These are phyloP conservation scores for Hydrolagus colliei DNA, from an alignment of 2,797 vertebrate genomes.

Conservation along the genomic window DNA sequence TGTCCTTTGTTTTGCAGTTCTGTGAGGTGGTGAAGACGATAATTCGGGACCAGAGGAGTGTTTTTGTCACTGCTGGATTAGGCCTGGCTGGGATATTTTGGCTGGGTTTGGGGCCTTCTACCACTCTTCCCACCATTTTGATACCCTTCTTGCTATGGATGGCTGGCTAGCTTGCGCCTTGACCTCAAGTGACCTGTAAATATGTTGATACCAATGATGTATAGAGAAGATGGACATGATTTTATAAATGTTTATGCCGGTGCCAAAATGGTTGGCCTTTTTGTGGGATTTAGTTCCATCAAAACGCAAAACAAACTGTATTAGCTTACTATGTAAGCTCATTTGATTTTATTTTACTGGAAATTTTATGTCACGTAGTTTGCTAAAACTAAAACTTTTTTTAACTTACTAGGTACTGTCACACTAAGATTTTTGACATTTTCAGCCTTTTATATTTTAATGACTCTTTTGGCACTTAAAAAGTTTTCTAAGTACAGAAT, in stretches of 20 bases:
- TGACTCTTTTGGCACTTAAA: background rate
- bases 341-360: background rate
- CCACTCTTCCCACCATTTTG: conserved; percentile 62
- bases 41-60: conserved; percentile 74
- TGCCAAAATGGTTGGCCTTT: background rate
- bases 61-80: conserved; percentile 66
- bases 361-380: background rate
- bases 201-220: conserved; percentile 8
- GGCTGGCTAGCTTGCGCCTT: conserved; percentile 64
- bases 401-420: background rate
- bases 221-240: background rate
- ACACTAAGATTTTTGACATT: background rate
- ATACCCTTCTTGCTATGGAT: conserved; percentile 88
- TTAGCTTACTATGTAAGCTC: conserved; percentile 2
- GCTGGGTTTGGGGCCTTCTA: conserved; percentile 64
- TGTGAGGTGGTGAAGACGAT: conserved; percentile 80
- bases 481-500: background rate
- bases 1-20: conserved; percentile 61
- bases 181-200: background rate
- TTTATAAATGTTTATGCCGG: background rate
- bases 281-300: conserved; percentile 1
- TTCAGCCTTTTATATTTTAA: background rate
- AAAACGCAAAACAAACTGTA: conserved; percentile 3
- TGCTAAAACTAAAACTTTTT: conserved; percentile 2
- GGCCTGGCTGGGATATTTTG: conserved; percentile 61